Evolutionary conservation across 2,113 vertebrate genomes (phyloP), one percentile per base, ranked within the genome.

Genomic region (Prolemur simus): DNA sequence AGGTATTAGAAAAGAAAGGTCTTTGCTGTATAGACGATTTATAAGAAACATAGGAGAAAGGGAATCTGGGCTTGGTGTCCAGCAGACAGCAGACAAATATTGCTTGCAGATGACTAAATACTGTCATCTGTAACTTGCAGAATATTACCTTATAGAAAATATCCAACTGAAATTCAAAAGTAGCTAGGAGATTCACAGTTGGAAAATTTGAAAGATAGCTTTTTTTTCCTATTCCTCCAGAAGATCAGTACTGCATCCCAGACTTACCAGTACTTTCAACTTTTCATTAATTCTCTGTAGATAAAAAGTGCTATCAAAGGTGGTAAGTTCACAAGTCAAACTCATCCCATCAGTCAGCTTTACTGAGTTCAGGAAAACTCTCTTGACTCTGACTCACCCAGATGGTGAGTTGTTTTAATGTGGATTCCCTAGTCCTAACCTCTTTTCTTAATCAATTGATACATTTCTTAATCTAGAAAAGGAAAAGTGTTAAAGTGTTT

Each of bases 281-380:
- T 80, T 34, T 76, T 60, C 1, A 81, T 68, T 34, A 6, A 47
- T 77, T 91, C 81, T 92, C 52, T 81, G 9, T 18, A 77, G 52
- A 45, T 69, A 37, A 91, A 78, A 92, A 63, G 11, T 56, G 7
- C 17, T 83, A 37, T 71, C n/a, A 89, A 87, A 88, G 39, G 54
- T 87, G 37, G 9, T 23, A 86, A 66, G 60, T 91, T 94, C 77
- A 42, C 42, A 25, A 90, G 63, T 93, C 49, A 95, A 73, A 15
- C 82, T 93, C 15, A 4, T 63, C 39, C 85, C 91, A 97, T 97
- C 91, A 86, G 91, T 93, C 94, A 94, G 42, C 32, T 42, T 96
- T 58, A 34, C 34, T 80, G 45, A 90, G 85, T 82, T 91, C 49
- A 83, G 11, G 20, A 92, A 96, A 96, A 80, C 45, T 90, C 84